These are phyloP conservation scores for Amazonetta brasiliensis DNA, from an alignment of 2,797 vertebrate genomes.

Conservation along the genomic window DNA sequence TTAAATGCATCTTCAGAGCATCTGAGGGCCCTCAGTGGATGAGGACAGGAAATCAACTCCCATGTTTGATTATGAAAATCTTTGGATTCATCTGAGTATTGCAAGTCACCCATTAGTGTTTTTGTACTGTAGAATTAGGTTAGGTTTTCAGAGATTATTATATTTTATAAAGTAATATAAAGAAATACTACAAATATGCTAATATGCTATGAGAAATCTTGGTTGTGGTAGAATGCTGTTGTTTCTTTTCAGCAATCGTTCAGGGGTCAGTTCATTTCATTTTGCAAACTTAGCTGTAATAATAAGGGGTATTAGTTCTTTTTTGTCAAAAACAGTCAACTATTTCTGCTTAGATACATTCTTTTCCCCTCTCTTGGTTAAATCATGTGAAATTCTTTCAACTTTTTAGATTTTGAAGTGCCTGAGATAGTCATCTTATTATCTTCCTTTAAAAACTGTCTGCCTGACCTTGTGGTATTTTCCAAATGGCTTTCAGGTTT, in stretches of 20 bases:
- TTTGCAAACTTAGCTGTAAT: not conserved
- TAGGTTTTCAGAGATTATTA: not conserved
- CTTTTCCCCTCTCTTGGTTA: not conserved
- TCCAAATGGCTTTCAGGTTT: not conserved
- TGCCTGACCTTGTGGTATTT: not conserved
- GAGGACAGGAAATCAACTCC: not conserved
- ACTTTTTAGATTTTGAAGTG: not conserved
- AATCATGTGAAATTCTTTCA: not conserved
- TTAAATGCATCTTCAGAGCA: not conserved
- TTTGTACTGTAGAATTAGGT: not conserved
- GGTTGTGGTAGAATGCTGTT: not conserved
- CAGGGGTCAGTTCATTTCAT: not conserved
- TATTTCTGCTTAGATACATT: not conserved
- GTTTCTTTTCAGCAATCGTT: not conserved
- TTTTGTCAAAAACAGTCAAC: not conserved
- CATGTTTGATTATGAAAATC: not conserved
- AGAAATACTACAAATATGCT: not conserved
- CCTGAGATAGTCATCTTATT: not conserved
- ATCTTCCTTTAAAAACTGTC: not conserved
- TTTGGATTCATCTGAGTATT: not conserved
- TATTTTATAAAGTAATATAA: not conserved
- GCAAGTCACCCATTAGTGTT: not conserved
- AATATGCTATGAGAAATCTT: not conserved
- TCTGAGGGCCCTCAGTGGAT: not conserved
- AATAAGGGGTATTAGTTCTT: not conserved